Percentiles rank a stretch among this genome's conserved stretches.
phyloP scores from a whole-genome alignment of 2,113 vertebrate genomes.

The Tachysurus vachellii region DNA sequence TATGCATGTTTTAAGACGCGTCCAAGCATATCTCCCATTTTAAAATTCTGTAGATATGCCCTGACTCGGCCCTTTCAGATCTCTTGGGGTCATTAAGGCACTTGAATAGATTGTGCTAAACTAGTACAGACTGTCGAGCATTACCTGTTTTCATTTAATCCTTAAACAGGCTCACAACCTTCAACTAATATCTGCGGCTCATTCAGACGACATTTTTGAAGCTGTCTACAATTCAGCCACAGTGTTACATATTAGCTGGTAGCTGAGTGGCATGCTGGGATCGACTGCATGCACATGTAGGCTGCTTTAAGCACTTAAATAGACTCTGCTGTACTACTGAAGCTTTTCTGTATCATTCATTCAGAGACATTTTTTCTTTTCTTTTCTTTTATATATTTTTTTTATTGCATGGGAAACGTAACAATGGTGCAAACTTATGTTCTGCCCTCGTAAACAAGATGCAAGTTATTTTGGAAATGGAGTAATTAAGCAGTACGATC shows the following conservation, averaged over 20 bases:
- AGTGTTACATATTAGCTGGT: background rate
- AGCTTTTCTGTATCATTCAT: slow-evolving; percentile 3
- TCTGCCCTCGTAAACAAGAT: slow-evolving; percentile 74
- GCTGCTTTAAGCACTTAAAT: slow-evolving; percentile 6
- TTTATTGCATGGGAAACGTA: slow-evolving; percentile 22
- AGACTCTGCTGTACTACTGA: background rate
- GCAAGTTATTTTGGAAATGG: slow-evolving; percentile 80
- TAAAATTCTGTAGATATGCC: slow-evolving; percentile 61
- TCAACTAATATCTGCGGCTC: slow-evolving; percentile 42
- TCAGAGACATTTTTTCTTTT: background rate
- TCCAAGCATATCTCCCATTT: slow-evolving; percentile 69
- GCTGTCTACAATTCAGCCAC: slow-evolving; percentile 8
- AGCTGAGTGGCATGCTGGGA: slow-evolving; percentile 2
- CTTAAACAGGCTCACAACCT: slow-evolving; percentile 40
- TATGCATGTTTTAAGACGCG: slow-evolving; percentile 68
- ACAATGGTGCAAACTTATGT: slow-evolving; percentile 49
- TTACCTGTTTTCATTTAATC: slow-evolving; percentile 27
- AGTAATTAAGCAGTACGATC: slow-evolving; percentile 78
- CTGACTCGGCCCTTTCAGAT: slow-evolving; percentile 20
- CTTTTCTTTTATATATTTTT: background rate
- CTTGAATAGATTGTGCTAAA: slow-evolving; percentile 26
- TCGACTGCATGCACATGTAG: background rate
- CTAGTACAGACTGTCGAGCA: slow-evolving; percentile 4
- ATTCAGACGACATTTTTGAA: background rate
- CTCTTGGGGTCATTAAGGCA: slow-evolving; percentile 28